Evolutionary conservation across 2,113 vertebrate species (phyloP).

Genomic region (Geococcyx californianus): DNA sequence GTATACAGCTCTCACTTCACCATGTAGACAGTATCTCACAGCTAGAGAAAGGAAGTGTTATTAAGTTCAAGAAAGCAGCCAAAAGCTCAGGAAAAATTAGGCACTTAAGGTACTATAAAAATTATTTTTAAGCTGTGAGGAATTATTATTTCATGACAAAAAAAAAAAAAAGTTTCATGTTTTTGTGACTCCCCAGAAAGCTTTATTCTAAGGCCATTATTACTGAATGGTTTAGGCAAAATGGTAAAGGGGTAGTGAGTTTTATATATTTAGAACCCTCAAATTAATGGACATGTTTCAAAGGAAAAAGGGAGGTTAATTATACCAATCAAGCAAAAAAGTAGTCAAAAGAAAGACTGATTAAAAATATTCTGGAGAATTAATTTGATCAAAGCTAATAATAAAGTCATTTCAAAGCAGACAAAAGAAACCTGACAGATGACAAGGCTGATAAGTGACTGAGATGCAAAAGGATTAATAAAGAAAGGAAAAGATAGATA

Average conservation of each 20-base stretch:
- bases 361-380: neutral
- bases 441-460: neutral
- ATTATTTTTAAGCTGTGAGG: neutral
- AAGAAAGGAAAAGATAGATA: neutral
- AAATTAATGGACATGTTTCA: neutral
- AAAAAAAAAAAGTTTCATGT: neutral
- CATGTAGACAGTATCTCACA: too few relatives aligned
- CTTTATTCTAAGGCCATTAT: neutral
- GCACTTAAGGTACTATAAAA: neutral
- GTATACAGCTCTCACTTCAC: neutral
- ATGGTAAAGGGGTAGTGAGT: neutral
- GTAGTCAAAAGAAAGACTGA: neutral
- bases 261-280: neutral
- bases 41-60: neutral
- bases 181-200: neutral
- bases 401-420: neutral
- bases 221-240: neutral
- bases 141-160: neutral
- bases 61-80: neutral
- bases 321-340: neutral
- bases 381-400: neutral
- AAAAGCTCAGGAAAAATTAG: neutral
- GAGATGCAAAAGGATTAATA: neutral
- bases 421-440: neutral
- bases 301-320: neutral